Base-by-base conservation (phyloP, 2,888 invertebrate species). In the Reticulitermes lucifugus region DNA sequence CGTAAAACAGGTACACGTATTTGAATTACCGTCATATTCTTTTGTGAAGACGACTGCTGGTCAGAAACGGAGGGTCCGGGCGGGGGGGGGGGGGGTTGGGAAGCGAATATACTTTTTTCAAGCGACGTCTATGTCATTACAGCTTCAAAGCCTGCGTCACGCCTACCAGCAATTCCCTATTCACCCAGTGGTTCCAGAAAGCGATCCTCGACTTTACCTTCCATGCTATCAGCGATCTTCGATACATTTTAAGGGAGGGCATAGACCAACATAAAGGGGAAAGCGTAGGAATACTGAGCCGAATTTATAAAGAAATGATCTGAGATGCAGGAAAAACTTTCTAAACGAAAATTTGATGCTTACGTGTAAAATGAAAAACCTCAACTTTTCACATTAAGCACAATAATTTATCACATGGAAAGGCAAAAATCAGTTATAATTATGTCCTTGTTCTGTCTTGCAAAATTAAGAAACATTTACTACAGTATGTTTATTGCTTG, bases 161-260 rank as follows among this genome's bases (percentile, higher is more conserved):
- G 21, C 73, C 73, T 41, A 73, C 25, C 73, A 41, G 21, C 41
- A 35, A 41, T 73, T 35, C 73, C 18, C 41, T 41, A 73, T 73
- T 73, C 73, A 73, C 29, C 41, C 14, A 21, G 0, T n/a, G 65
- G 4, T n/a, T n/a, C 25, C 65, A 65, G 73, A 41, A 73, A 41
- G 25, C 73, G 73, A 41, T 73, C 41, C 71, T 71, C 41, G 35
- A 41, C 73, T 73, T 73, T 73, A 2, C 21, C 29, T 59, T 80
- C 60, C 35, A 60, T 80, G 80, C 60, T 80, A 80, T 80, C 80
- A 60, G 60, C 14, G 25, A 80, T 80, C 80, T 80, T 60, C 80
- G 35, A 80, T 80, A 80, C 55, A 79, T 21, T 79, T 9, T 43
- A 18, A 25, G 21, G 22, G 29, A 73, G 65, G 1, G n/a, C n/a